Conservation (phyloP, 2,888 invertebrate genomes). For the Drosophila falleni region DNA sequence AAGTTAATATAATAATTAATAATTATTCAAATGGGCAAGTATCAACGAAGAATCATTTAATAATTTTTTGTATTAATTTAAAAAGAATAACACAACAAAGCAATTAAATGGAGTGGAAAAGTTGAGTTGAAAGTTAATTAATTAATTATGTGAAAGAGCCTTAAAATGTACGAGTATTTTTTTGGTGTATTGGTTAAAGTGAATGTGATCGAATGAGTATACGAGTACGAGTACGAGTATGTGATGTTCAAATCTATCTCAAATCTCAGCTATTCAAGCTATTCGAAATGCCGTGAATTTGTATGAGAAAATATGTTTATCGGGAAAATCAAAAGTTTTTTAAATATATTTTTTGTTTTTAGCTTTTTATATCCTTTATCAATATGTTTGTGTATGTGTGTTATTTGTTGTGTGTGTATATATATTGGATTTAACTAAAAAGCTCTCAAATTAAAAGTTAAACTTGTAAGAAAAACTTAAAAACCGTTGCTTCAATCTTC, state of each 20-base stretch:
- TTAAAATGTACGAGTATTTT: constrained; percentile 55
- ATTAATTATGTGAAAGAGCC: constrained; percentile 59
- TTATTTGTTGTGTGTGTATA: constrained; percentile 36
- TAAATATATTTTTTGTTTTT: constrained; percentile 6
- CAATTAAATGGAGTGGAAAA: constrained; percentile 41
- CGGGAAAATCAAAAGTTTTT: constrained; percentile 9
- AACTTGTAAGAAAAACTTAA: constrained; percentile 53
- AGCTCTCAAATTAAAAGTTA: constrained; percentile 65
- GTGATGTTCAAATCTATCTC: constrained; percentile 23
- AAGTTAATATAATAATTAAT: constrained; percentile 26
- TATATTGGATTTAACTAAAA: constrained; percentile 53
- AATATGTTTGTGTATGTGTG: constrained; percentile 20
- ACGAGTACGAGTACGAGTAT: constrained; percentile 24
- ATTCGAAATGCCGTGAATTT: constrained; percentile 14
- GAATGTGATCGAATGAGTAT: constrained; percentile 39
- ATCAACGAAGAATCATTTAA: constrained; percentile 23
- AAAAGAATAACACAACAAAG: constrained; percentile 39
- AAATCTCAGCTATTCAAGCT: constrained; percentile 14
- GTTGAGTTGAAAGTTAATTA: constrained; percentile 37
- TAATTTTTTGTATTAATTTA: constrained; percentile 15
- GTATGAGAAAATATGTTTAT: neutral
- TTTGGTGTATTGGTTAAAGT: constrained; percentile 24
- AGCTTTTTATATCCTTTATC: constrained; percentile 28
- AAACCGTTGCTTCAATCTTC: constrained; percentile 61
- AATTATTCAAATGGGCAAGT: constrained; percentile 39